Percentiles rank a stretch among this genome's conserved stretches.
Conservation (phyloP, 2,888 invertebrate species). For the Lithodes maja region DNA sequence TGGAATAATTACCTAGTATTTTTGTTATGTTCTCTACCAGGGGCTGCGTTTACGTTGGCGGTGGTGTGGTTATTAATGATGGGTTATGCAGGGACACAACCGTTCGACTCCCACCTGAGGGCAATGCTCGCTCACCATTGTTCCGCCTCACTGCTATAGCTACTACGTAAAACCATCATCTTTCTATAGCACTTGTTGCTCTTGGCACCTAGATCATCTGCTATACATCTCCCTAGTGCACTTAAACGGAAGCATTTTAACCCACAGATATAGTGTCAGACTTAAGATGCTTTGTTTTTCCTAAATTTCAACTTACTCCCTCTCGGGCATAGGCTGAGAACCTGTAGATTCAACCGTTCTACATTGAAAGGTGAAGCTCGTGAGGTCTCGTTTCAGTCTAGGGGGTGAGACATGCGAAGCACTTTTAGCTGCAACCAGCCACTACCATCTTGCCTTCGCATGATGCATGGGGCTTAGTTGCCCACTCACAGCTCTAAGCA, state of each 20-base stretch:
- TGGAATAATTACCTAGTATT: background rate
- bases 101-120: slow-evolving; percentile 22
- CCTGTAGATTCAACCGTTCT: too few relatives aligned
- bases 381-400: too few relatives aligned
- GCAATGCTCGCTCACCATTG: slow-evolving; percentile 16
- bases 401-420: too few relatives aligned
- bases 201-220: background rate
- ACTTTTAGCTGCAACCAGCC: too few relatives aligned
- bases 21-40: background rate
- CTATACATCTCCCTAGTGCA: background rate
- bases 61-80: slow-evolving; percentile 23
- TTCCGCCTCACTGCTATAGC: slow-evolving; percentile 6
- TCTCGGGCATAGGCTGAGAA: too few relatives aligned
- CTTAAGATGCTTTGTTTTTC: background rate
- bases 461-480: too few relatives aligned
- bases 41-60: background rate
- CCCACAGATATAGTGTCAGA: background rate
- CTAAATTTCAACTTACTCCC: too few relatives aligned
- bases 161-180: too few relatives aligned
- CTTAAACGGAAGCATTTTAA: background rate
- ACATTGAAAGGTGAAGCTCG: too few relatives aligned
- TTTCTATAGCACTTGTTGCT: slow-evolving; percentile 18
- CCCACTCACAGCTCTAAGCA: too few relatives aligned
- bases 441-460: too few relatives aligned
- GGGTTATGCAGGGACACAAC: slow-evolving; percentile 30